Conservation (phyloP, 2,113 vertebrate genomes). For the Carassius gibelio region DNA sequence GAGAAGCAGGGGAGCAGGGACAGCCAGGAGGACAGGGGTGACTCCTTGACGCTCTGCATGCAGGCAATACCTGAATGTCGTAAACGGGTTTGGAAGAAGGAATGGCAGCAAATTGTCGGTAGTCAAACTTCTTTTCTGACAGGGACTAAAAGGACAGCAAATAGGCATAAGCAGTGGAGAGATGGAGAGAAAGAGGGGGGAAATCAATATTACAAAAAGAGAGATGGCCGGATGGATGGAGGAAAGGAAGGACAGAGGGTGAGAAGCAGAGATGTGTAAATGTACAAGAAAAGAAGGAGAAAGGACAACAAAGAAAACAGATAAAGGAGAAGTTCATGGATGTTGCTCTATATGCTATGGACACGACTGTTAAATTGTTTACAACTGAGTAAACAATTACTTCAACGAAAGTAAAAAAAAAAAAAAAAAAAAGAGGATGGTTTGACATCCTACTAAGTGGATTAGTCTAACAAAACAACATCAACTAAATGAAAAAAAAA, state of each 20-base stretch:
- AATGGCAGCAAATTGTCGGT: conserved; percentile 97
- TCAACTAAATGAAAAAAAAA: background rate
- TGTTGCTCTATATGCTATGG: conserved; percentile 32
- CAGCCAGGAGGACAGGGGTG: conserved; percentile 58
- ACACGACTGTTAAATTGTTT: conserved; percentile 3
- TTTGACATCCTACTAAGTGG: background rate
- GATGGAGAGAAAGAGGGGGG: background rate
- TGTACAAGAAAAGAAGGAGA: conserved; percentile 36
- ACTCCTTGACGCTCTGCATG: conserved; percentile 72
- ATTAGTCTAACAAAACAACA: background rate
- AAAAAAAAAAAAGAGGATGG: background rate
- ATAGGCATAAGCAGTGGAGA: conserved; percentile 52
- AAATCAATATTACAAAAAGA: conserved; percentile 20
- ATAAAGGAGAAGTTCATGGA: conserved; percentile 38
- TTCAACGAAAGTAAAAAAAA: too few relatives aligned
- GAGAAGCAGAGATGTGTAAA: conserved; percentile 46
- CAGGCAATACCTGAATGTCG: conserved; percentile 93
- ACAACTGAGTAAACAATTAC: conserved; percentile 15
- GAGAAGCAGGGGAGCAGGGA: conserved; percentile 51
- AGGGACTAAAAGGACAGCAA: conserved; percentile 87
- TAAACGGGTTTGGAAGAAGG: conserved; percentile 98
- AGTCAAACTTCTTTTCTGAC: conserved; percentile 99
- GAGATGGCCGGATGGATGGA: conserved; percentile 2
- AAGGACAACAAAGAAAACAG: conserved; percentile 42
- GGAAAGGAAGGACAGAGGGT: conserved; percentile 21